A percentile compares a stretch with the other conserved stretches of the same genome.
Evolutionary conservation across 2,113 vertebrate species (phyloP).

Genomic region (Microtus oregoni): DNA sequence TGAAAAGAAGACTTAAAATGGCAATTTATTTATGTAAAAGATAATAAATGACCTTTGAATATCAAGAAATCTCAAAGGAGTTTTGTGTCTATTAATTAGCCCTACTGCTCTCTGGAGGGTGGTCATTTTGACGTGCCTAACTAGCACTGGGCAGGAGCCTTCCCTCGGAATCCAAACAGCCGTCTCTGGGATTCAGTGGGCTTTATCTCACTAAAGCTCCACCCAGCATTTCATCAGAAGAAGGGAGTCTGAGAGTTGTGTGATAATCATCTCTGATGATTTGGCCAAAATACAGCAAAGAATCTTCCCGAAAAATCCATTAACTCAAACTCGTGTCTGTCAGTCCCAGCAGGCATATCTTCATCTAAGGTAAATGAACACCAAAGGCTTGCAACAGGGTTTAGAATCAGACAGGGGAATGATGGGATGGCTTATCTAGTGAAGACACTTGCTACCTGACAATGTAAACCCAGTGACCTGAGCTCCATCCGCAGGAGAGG

Average conservation of each 20-base stretch:
- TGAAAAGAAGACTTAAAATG: conserved; percentile 60
- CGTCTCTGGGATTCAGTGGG: background rate
- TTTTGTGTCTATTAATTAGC: conserved; percentile 72
- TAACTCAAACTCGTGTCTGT: conserved; percentile 17
- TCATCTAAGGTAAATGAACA: background rate
- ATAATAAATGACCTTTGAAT: conserved; percentile 69
- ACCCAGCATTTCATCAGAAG: conserved; percentile 37
- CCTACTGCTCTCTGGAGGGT: conserved; percentile 4
- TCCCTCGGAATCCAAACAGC: background rate
- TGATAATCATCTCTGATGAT: conserved; percentile 52
- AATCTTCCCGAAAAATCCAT: conserved; percentile 58
- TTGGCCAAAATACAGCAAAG: conserved; percentile 50
- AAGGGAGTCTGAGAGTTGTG: conserved; percentile 21
- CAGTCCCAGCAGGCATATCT: background rate
- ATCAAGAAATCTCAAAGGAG: conserved; percentile 73
- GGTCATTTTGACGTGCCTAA: conserved; percentile 31
- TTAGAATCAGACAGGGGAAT: background rate
- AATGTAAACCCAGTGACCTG: background rate
- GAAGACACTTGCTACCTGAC: background rate
- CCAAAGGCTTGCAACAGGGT: background rate
- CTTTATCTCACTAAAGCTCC: conserved; percentile 22
- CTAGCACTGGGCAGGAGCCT: background rate
- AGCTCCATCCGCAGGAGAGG: background rate
- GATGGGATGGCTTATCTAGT: too few relatives aligned
- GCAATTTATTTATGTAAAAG: conserved; percentile 64